phyloP scores from a whole-genome alignment of 2,888 invertebrate species.

The Maniola hyperantus region DNA sequence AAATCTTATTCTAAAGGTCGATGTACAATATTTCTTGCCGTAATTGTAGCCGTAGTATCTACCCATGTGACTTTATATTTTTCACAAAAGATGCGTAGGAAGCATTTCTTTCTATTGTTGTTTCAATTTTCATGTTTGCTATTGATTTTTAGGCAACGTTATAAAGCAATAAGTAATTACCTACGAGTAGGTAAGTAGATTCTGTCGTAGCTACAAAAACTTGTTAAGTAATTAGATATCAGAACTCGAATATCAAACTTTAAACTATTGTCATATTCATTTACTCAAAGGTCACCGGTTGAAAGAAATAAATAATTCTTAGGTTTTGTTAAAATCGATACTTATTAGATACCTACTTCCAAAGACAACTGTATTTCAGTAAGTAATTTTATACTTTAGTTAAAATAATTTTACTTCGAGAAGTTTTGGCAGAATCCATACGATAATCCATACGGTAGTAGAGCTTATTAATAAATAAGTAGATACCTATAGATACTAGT shows the following conservation, averaged over 20 bases:
- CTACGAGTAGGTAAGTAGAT: too few species aligned
- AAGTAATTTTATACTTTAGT: too few species aligned
- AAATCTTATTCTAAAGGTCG: too few species aligned
- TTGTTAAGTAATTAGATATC: background rate
- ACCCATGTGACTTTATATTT: too few species aligned
- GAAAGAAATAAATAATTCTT: constrained; percentile 7
- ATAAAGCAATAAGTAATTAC: background rate
- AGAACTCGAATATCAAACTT: background rate
- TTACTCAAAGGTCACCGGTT: constrained; percentile 4
- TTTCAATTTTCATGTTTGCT: constrained; percentile 4
- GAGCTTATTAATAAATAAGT: too few species aligned
- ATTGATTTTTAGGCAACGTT: constrained; percentile 8
- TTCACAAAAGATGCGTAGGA: background rate
- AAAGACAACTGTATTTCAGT: background rate
- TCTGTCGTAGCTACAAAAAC: background rate
- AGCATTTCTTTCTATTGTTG: background rate
- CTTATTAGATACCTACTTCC: background rate
- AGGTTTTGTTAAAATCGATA: constrained; percentile 9
- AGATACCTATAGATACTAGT: too few species aligned
- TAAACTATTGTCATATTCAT: background rate
- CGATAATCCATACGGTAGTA: too few species aligned
- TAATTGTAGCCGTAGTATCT: too few species aligned
- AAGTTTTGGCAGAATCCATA: too few species aligned
- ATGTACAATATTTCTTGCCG: too few species aligned
- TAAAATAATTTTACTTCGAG: too few species aligned